Evolutionary conservation across 1,140 invertebrate genomes (phyloP), one percentile per base, ranked within the genome.

Genomic region (Cyphomyrmex costatus): DNA sequence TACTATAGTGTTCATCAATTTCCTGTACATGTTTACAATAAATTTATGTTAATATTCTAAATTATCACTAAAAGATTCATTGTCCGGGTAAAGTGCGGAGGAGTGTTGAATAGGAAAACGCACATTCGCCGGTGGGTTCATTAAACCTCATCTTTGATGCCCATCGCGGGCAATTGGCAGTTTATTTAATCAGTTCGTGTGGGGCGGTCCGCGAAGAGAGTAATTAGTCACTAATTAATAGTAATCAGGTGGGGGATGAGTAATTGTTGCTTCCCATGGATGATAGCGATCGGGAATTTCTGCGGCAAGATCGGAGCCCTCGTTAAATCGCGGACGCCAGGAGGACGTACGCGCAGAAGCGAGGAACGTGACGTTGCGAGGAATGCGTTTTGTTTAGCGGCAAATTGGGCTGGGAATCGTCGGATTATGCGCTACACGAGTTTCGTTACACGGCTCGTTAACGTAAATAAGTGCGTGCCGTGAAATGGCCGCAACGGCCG

Each of bases 161-260:
- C 42, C 10, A 46, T 74, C 65, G 60, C 21, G 63, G 33, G 58
- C 86, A 70, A 85, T 89, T 80, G 74, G 78, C 66, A 61, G 84
- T 66, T 61, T 51, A 85, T 61, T 85, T 88, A 24, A 51, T 73
- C 77, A 63, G 58, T 83, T 70, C 58, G 53, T 58, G 46, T 42
- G 2, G 30, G 12, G n/a, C 33, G 70, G 77, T 83, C n/a, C 63
- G 12, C 14, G 49, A 61, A 3, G 51, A 53, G 33, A 66, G 30
- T 80, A 89, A 90, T 90, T 90, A 85, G 66, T 79, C 30, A 87
- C 88, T 90, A 89, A 90, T 89, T 90, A 90, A 89, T 89, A 87
- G 70, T 79, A 60, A 16, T 24, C 66, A 53, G 42, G 33, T 16
- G 33, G 24, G 33, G 36, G 24, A 42, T 24, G 46, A 65, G 60